These are phyloP conservation scores for Lycophotia porphyrea DNA, from an alignment of 2,888 invertebrate genomes.

Conservation along the genomic window DNA sequence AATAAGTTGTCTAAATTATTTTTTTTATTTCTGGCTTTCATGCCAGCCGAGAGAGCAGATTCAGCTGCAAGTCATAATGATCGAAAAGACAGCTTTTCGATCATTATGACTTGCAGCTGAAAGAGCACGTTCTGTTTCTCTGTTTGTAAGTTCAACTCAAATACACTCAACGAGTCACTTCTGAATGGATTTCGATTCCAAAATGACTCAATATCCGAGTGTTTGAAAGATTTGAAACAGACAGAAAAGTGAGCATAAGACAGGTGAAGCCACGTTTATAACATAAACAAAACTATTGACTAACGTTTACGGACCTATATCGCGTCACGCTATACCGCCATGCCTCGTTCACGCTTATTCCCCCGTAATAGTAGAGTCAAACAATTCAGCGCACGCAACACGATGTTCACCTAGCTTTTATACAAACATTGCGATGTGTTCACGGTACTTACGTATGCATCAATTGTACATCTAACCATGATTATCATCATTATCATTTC, in stretches of 20 bases:
- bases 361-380: conserved; percentile 34
- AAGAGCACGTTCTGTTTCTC: background rate
- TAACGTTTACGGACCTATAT: conserved; percentile 20
- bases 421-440: conserved; percentile 31
- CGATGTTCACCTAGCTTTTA: conserved; percentile 13
- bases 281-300: conserved; percentile 32
- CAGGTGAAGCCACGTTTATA: conserved; percentile 1
- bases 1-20: background rate
- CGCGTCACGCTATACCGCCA: conserved; percentile 40
- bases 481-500: too few relatives aligned
- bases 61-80: too few relatives aligned
- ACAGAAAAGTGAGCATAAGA: background rate
- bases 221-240: background rate
- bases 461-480: background rate
- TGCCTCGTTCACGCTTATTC: conserved; percentile 49
- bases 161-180: background rate
- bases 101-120: background rate
- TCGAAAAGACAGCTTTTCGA: too few relatives aligned
- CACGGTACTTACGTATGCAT: conserved; percentile 13
- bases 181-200: background rate
- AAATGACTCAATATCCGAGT: background rate
- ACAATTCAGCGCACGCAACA: conserved; percentile 41
- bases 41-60: too few relatives aligned
- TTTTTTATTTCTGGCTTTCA: background rate
- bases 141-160: background rate